Conservation (phyloP, 2,113 vertebrate genomes). For the Brevimyrus niger region DNA sequence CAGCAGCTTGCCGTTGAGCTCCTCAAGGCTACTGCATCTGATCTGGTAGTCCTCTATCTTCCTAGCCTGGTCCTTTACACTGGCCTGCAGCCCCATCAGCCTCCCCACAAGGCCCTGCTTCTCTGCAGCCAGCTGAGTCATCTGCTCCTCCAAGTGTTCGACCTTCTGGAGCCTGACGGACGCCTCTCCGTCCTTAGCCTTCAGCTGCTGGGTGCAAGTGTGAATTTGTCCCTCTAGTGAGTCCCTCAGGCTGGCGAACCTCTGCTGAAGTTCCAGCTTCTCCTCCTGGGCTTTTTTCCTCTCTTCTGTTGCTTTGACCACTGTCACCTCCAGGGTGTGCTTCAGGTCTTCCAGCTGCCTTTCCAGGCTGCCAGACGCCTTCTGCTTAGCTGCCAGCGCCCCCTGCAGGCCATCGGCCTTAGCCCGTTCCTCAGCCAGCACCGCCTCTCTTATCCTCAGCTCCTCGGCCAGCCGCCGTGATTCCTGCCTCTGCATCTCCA, state of each 20-base stretch:
- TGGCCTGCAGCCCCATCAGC: conserved; percentile 52
- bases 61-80: conserved; percentile 46
- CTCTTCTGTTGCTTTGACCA: conserved; percentile 47
- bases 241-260: conserved; percentile 48
- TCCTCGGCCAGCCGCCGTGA: conserved; percentile 62
- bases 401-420: conserved; percentile 60
- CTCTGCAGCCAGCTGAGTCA: conserved; percentile 54
- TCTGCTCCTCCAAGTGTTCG: conserved; percentile 60
- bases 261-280: conserved; percentile 50
- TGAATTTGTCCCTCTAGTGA: conserved; percentile 54
- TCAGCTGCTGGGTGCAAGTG: conserved; percentile 52
- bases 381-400: conserved; percentile 54
- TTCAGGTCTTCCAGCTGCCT: conserved; percentile 63
- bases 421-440: conserved; percentile 53
- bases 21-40: conserved; percentile 47
- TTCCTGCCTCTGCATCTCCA: conserved; percentile 47
- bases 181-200: conserved; percentile 58
- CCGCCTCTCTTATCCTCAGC: conserved; percentile 59
- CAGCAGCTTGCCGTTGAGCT: conserved; percentile 48
- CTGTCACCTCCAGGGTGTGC: conserved; percentile 53
- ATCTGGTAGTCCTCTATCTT: conserved; percentile 41
- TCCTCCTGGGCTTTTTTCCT: conserved; percentile 49
- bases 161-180: conserved; percentile 58
- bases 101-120: conserved; percentile 55
- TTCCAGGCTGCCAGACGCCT: conserved; percentile 63